Base-by-base conservation (phyloP, 2,797 vertebrate genomes). In the Emydoidea blandingii region DNA sequence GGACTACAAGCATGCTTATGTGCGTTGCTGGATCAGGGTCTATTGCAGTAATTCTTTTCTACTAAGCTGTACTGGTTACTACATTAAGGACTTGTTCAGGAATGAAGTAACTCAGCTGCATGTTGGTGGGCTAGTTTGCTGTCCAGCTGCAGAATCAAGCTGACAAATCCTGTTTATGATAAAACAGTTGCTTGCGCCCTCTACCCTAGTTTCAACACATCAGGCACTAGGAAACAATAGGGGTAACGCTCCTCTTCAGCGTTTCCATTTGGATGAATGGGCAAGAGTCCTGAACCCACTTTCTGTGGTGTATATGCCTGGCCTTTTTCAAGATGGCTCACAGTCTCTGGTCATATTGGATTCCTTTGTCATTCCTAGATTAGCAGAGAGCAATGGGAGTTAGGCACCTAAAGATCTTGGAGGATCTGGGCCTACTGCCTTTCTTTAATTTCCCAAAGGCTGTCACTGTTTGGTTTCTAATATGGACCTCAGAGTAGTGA, bases 161-260 rank as follows among this genome's bases (percentile, higher is more conserved):
- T 91, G 3, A 19, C 92, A 87, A 65, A 74, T 87, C 84, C 95
- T 95, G 1, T 10, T 93, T 93, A 88, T 89, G 41, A 76, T 96
- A 92, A 93, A 81, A 95, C 97, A 93, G 88, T 88, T 85, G 95
- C 89, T 90, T 96, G 89, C 59, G 86, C 68, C 53, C 91, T 94
- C 93, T 90, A 87, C 91, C 47, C 94, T 95, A 93, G 91, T 87
- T 94, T 90, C 86, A 59, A 15, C 12, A 25, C 23, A 0, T 86
- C 94, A 96, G 96, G 5, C 37, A 97, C 96, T 96, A 96, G 81
- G 91, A 96, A 97, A 95, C 95, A 93, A 95, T 92, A 95, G 97
- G 96, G 96, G 96, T 97, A 97, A 92, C 93, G 94, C 96, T 97
- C 94, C 91, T 96, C 96, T 93, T 87, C 83, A 90, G 89, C 87